Evolutionary conservation across 2,888 invertebrate species (phyloP).

Genomic region (Saturnia japonica): DNA sequence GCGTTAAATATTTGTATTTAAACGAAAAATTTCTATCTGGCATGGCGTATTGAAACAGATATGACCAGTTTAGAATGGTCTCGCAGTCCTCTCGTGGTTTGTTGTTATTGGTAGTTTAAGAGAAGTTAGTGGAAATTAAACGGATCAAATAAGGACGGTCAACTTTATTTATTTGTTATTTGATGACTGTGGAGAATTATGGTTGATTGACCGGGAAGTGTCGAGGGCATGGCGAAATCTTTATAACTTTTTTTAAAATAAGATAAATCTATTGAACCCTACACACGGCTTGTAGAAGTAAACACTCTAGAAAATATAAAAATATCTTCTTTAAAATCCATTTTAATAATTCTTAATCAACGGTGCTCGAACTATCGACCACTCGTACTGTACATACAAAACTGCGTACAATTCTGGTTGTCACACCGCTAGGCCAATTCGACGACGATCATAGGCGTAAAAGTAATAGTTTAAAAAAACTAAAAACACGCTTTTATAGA

Average conservation of each 20-base stretch:
- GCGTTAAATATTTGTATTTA: constrained; percentile 29
- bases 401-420: too few relatives aligned
- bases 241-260: not conserved
- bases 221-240: not conserved
- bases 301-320: too few relatives aligned
- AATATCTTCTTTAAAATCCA: too few relatives aligned
- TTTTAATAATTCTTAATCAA: too few relatives aligned
- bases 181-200: constrained; percentile 12
- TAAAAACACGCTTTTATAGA: too few relatives aligned
- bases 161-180: constrained; percentile 21
- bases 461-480: too few relatives aligned
- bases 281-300: too few relatives aligned
- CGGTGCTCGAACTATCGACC: too few relatives aligned
- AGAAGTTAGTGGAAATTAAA: constrained; percentile 38
- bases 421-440: too few relatives aligned
- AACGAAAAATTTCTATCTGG: constrained; percentile 34
- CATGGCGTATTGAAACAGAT: constrained; percentile 22
- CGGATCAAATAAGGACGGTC: constrained; percentile 40
- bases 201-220: constrained; percentile 12
- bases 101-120: constrained; percentile 21
- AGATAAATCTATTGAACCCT: not conserved
- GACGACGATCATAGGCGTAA: too few relatives aligned
- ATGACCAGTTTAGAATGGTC: constrained; percentile 14
- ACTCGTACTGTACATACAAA: too few relatives aligned
- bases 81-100: constrained; percentile 1